These are phyloP conservation scores for Spodoptera littoralis DNA, from an alignment of 2,888 invertebrate genomes.

Conservation along the genomic window DNA sequence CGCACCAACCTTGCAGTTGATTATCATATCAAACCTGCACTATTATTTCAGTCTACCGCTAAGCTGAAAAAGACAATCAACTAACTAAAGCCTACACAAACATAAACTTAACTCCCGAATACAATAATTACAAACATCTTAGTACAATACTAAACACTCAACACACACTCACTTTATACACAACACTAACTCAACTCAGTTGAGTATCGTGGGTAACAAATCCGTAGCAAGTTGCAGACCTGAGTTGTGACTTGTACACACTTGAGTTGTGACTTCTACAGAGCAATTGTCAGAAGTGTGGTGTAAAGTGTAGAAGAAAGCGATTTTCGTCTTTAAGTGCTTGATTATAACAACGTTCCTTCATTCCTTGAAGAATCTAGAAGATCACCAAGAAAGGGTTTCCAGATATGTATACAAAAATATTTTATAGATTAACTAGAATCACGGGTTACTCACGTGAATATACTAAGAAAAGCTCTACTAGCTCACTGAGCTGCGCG, in stretches of 20 bases:
- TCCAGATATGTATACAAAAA: too few species aligned
- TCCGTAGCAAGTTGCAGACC: constrained; percentile 24
- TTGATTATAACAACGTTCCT: neutral
- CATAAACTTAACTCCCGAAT: constrained; percentile 11
- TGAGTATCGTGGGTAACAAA: constrained; percentile 38
- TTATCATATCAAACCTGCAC: too few species aligned
- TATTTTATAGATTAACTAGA: too few species aligned
- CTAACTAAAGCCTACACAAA: neutral
- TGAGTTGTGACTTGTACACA: constrained; percentile 39
- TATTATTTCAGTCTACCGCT: too few species aligned
- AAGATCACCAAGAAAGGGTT: too few species aligned
- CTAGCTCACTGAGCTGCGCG: too few species aligned
- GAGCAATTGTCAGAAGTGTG: constrained; percentile 11
- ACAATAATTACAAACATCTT: constrained; percentile 2
- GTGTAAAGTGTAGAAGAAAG: neutral
- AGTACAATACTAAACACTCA: constrained; percentile 20
- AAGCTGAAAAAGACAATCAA: too few species aligned
- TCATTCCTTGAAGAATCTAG: too few species aligned
- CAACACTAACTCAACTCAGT: constrained; percentile 11
- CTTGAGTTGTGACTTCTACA: constrained; percentile 35
- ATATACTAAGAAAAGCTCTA: too few species aligned
- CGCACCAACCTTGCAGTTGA: too few species aligned
- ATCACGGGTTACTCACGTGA: too few species aligned
- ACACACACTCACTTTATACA: constrained; percentile 15
- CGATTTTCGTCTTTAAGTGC: neutral